These are phyloP conservation scores for Epicauta chinensis DNA, from an alignment of 1,140 invertebrate species.

Conservation along the genomic window DNA sequence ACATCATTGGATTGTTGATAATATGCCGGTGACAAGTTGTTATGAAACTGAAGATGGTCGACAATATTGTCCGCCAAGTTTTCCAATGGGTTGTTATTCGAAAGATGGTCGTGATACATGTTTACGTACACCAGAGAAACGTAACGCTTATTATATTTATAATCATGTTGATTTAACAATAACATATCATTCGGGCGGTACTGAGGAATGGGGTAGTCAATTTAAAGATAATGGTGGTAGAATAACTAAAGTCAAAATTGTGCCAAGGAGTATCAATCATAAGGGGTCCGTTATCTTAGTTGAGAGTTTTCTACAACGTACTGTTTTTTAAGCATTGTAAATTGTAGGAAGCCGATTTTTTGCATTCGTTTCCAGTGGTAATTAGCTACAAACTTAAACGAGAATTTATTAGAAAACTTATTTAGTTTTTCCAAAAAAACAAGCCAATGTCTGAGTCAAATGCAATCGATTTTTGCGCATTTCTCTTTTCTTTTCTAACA, in stretches of 20 bases:
- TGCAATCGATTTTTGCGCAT: too few relatives aligned
- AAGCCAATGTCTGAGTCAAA: too few relatives aligned
- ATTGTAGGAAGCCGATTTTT: too few relatives aligned
- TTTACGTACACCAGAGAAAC: slow-evolving; percentile 16
- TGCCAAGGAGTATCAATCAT: slow-evolving; percentile 39
- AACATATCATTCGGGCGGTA: slow-evolving; percentile 82
- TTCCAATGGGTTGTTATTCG: slow-evolving; percentile 94
- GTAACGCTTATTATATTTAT: slow-evolving; percentile 74
- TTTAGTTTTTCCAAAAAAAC: too few relatives aligned
- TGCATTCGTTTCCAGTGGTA: too few relatives aligned
- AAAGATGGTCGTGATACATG: slow-evolving; percentile 42
- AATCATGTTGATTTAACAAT: slow-evolving; percentile 95
- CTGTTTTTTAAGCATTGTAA: too few relatives aligned
- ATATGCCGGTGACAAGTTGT: slow-evolving; percentile 97
- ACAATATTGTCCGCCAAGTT: slow-evolving; percentile 88
- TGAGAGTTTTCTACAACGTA: too few relatives aligned
- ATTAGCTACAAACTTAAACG: too few relatives aligned
- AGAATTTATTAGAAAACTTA: too few relatives aligned
- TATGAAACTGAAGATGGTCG: slow-evolving; percentile 70
- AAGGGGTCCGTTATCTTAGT: slow-evolving; percentile 24
- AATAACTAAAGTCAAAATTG: slow-evolving; percentile 74
- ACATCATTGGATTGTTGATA: slow-evolving; percentile 98
- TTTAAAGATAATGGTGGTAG: slow-evolving; percentile 77
- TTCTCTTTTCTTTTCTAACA: too few relatives aligned
- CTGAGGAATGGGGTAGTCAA: slow-evolving; percentile 76